These are phyloP conservation scores for Noctua janthe DNA, from an alignment of 2,888 invertebrate species.

Conservation along the genomic window DNA sequence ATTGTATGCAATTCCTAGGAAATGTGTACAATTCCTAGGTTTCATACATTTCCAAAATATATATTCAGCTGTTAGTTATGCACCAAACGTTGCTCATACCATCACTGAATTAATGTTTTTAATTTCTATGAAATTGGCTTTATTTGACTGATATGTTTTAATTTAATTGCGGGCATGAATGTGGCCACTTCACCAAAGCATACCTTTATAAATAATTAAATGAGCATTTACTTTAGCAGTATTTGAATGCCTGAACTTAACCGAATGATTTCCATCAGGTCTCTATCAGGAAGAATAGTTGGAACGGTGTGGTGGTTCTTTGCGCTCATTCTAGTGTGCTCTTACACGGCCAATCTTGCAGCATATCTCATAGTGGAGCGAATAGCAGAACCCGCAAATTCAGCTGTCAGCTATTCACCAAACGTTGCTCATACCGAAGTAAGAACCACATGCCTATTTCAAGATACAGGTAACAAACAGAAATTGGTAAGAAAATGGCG, in stretches of 20 bases:
- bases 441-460: constrained; percentile 80
- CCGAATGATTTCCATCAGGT: constrained; percentile 83
- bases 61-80: no score
- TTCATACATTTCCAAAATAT: no score
- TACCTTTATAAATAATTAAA: no score
- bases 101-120: no score
- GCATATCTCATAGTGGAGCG: constrained; percentile 99
- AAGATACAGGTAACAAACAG: constrained; percentile 81
- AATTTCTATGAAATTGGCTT: no score
- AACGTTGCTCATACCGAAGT: constrained; percentile 98
- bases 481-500: constrained; percentile 63
- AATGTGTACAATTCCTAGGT: no score
- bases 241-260: not conserved
- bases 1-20: no score
- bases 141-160: no score
- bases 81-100: no score
- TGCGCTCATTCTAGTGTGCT: constrained; percentile 98
- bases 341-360: constrained; percentile 99
- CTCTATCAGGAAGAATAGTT: constrained; percentile 98
- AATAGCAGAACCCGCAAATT: constrained; percentile 95
- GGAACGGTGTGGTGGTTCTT: constrained; percentile 99
- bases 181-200: no score
- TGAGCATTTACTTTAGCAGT: not conserved
- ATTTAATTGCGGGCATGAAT: no score
- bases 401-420: constrained; percentile 95